Percentiles rank a stretch among this genome's conserved stretches.
Evolutionary conservation across 2,888 invertebrate species (phyloP).

Genomic region (Pachliopta kotzebuea): DNA sequence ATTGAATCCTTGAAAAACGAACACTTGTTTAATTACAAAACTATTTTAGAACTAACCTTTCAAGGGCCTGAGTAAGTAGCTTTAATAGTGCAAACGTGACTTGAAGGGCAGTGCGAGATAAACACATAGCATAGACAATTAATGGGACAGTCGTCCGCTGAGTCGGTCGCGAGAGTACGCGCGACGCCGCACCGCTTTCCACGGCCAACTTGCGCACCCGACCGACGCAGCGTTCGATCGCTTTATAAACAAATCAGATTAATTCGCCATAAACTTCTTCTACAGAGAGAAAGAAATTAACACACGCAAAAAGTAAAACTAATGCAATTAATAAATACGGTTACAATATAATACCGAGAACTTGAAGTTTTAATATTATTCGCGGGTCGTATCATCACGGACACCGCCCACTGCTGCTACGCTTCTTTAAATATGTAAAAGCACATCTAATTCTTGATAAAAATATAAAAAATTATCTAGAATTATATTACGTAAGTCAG

Average conservation of each 20-base stretch:
- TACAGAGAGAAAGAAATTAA: neutral
- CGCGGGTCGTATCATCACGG: no score
- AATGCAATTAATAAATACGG: no score
- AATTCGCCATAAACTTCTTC: neutral
- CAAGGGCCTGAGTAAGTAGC: slow-evolving; percentile 11
- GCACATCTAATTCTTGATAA: no score
- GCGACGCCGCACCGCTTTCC: slow-evolving; percentile 29
- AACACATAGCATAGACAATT: slow-evolving; percentile 23
- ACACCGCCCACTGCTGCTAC: no score
- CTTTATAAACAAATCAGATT: slow-evolving; percentile 12
- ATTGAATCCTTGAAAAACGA: no score
- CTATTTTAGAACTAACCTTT: neutral
- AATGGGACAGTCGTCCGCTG: slow-evolving; percentile 26
- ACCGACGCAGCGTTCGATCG: slow-evolving; percentile 20
- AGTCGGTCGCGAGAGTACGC: slow-evolving; percentile 21
- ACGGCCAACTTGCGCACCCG: slow-evolving; percentile 31
- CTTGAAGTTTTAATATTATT: no score
- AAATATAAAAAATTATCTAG: no score
- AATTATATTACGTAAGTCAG: no score
- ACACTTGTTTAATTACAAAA: neutral
- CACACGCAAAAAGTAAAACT: neutral
- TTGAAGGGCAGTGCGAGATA: slow-evolving; percentile 21
- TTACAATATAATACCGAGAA: no score
- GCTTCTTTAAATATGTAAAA: no score
- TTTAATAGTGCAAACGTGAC: slow-evolving; percentile 27